Evolutionary conservation across 2,113 vertebrate species (phyloP).

Genomic region (Gopherus evgoodei): DNA sequence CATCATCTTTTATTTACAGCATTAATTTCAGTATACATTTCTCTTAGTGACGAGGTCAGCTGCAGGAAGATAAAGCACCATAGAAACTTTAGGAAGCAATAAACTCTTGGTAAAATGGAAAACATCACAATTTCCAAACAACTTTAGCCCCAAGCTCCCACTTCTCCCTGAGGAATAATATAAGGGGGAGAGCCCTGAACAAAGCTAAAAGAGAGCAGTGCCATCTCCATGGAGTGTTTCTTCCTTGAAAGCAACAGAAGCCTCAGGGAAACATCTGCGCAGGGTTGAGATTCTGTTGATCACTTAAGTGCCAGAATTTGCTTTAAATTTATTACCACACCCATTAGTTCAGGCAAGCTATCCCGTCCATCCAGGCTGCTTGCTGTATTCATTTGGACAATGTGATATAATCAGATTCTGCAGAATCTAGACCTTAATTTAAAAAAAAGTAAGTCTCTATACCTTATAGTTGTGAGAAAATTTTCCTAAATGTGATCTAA

Average conservation of each 20-base stretch:
- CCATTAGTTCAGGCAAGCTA: not conserved
- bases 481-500: not conserved
- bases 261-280: not conserved
- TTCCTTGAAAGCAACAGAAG: not conserved
- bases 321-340: not conserved
- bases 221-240: not conserved
- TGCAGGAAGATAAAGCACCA: slow-evolving; percentile 18
- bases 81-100: not conserved
- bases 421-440: not conserved
- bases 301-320: not conserved
- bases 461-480: not conserved
- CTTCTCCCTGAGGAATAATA: not conserved
- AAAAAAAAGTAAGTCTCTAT: not conserved
- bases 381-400: not conserved
- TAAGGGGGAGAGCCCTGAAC: not conserved
- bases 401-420: not conserved
- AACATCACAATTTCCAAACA: not conserved
- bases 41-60: not conserved
- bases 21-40: not conserved
- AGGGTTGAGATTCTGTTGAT: not conserved
- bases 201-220: not conserved
- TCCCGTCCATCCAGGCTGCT: not conserved
- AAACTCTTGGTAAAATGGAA: not conserved
- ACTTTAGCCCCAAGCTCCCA: not conserved
- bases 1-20: not conserved